A percentile compares a stretch with the other conserved stretches of the same genome.
Evolutionary conservation across 2,888 invertebrate genomes (phyloP).

Genomic region (Pachymerium ferrugineum): DNA sequence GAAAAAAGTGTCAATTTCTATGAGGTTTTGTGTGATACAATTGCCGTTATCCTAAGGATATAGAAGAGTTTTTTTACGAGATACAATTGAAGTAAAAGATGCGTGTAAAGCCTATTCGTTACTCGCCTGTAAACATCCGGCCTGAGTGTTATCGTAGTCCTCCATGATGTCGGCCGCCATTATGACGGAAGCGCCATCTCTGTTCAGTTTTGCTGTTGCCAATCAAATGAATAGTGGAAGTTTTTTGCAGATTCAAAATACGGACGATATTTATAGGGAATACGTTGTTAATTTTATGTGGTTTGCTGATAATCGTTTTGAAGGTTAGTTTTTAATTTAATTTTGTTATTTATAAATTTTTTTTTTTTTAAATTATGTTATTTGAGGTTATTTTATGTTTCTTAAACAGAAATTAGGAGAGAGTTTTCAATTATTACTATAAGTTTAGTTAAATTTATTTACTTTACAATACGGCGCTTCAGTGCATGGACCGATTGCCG

Average conservation of each 20-base stretch:
- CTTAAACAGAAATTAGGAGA: too few relatives aligned
- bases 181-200: not conserved
- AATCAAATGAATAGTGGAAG: not conserved
- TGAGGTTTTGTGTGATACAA: too few relatives aligned
- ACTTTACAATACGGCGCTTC: too few relatives aligned
- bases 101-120: not conserved
- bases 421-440: not conserved
- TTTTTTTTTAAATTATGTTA: not conserved
- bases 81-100: not conserved
- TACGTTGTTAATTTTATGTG: not conserved
- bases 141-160: not conserved
- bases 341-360: not conserved
- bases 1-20: too few relatives aligned
- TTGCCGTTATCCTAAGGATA: not conserved
- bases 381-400: not conserved
- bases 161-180: constrained; percentile 1
- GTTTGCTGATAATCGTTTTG: not conserved
- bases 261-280: not conserved
- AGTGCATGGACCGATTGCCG: too few relatives aligned
- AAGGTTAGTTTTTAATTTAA: not conserved
- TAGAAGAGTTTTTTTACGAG: not conserved
- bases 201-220: not conserved
- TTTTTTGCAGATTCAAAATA: not conserved
- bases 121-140: constrained; percentile 8
- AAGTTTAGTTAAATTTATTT: not conserved